Base-by-base conservation (phyloP, 2,888 invertebrate genomes). In the Pollenia amentaria region DNA sequence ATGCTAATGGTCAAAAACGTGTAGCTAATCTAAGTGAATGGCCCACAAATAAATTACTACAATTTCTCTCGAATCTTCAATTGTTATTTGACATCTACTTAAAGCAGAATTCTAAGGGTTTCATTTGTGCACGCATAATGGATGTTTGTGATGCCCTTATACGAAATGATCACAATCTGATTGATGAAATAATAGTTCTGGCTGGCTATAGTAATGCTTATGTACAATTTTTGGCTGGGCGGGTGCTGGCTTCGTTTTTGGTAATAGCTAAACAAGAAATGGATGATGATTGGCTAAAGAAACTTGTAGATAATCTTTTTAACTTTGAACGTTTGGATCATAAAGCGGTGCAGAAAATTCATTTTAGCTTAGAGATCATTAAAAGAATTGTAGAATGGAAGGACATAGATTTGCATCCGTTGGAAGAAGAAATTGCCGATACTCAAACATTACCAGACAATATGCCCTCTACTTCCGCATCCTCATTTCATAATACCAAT, bases 381-480 rank as follows among this genome's bases (percentile, higher is more conserved):
- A 97, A 97, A 91, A 95, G 97, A 89, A 97, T 98, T 90, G 96
- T 98, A 0, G 97, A 98, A 91, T 97, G 97, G 96, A 97, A 97
- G 91, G 97, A 98, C 93, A 94, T 96, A 42, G 96, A 96, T 91
- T 95, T 95, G 89, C 97, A 97, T 94, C 96, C 97, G 0, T 92
- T 97, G 53, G 97, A 97, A 91, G 97, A 97, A 85, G 95, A 94
- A 87, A 94, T 88, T 69, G 79, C 76, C 8, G 88, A 88, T 62
- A 87, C 78, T 2, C 85, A 87, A 60, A 81, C 57, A 10, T 55
- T 73, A 38, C 2, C 64, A 3, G 87, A 84, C 21, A 57, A 21
- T 14, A 44, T 48, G 21, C 64, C 80, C 16, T 62, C 87, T 9
- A 51, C 82, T 6, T 77, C 82, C 1, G 11, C 70, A n/a, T 12